Base-by-base conservation (phyloP, 2,888 invertebrate genomes). In the Hypolimnas misippus region DNA sequence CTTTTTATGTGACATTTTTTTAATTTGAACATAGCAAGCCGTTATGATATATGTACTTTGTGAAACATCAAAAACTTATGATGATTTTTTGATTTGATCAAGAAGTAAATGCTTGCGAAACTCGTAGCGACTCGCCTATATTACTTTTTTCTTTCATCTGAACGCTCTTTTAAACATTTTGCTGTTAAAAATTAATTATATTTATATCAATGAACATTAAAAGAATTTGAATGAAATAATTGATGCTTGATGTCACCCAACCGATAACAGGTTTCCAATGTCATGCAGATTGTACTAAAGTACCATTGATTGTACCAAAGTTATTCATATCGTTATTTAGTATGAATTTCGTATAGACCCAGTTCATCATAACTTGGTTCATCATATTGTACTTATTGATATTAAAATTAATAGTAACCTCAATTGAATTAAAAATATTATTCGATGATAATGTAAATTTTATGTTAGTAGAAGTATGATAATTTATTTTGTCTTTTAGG, bases 351-450 rank as follows among this genome's bases (percentile, higher is more conserved):
- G 19, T 21, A 21, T 46, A 21, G 19, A 21, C 12, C n/a, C 35
- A 38, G 12, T 38, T 12, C 35, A 38, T 38, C 4, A 38, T n/a
- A 38, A 38, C 35, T 38, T n/a, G n/a, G 35, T 38, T 46, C 21
- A 12, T 10, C 12, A 46, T 21, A 19, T 46, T 17, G 12, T 17
- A 21, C 44, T 46, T 12, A 46, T 46, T 46, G 10, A 46, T n/a
- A 38, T 38, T 38, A 4, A 38, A 38, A n/a, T 38, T n/a, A 38
- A 38, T 38, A n/a, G 35, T 38, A 38, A n/a, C 35, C 35, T 38
- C 12, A 38, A 38, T 38, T 38, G 10, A 1, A 38, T n/a, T 38
- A 38, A n/a, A 38, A 4, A n/a, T n/a, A 38, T 35, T 38, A 12
- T 38, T 38, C 4, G 4, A n/a, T n/a, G n/a, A 3, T 38, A 5